phyloP scores from a whole-genome alignment of 2,113 vertebrate species.

The Phalacrocorax aristotelis region DNA sequence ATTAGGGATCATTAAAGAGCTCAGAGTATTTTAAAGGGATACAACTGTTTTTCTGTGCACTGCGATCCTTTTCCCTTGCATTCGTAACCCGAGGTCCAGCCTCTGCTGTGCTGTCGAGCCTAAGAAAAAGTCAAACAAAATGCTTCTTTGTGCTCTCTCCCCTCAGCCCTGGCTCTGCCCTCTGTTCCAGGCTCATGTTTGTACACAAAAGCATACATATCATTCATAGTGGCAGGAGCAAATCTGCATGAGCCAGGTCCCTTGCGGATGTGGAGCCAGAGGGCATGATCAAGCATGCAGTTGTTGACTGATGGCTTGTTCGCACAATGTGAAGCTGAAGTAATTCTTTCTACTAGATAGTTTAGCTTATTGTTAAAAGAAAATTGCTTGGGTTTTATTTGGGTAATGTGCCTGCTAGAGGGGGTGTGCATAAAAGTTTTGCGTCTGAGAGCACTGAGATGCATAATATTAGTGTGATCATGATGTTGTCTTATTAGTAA shows the following conservation, averaged over 20 bases:
- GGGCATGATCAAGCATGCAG: conserved; percentile 25
- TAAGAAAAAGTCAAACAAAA: conserved; percentile 7
- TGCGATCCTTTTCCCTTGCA: neutral
- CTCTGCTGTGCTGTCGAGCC: neutral
- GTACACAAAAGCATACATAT: neutral
- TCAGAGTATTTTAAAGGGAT: neutral
- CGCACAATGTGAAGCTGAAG: neutral
- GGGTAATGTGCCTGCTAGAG: conserved; percentile 10
- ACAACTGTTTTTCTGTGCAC: neutral
- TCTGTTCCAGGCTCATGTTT: conserved; percentile 14
- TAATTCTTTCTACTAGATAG: neutral
- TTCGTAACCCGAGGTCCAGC: neutral
- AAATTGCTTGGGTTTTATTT: conserved; percentile 9
- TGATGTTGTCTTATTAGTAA: conserved; percentile 21
- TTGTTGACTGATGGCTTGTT: conserved; percentile 25
- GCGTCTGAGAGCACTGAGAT: neutral
- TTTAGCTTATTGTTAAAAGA: conserved; percentile 18
- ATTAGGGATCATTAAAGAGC: neutral
- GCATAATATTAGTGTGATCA: conserved; percentile 19
- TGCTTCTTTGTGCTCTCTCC: neutral
- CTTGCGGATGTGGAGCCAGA: neutral
- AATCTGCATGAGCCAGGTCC: neutral
- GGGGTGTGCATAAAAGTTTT: neutral
- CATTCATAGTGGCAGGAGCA: neutral
- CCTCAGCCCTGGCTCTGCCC: neutral